Percentiles rank a stretch among this genome's conserved stretches.
Evolutionary conservation across 2,113 vertebrate species (phyloP).

Genomic region (Mobula birostris): DNA sequence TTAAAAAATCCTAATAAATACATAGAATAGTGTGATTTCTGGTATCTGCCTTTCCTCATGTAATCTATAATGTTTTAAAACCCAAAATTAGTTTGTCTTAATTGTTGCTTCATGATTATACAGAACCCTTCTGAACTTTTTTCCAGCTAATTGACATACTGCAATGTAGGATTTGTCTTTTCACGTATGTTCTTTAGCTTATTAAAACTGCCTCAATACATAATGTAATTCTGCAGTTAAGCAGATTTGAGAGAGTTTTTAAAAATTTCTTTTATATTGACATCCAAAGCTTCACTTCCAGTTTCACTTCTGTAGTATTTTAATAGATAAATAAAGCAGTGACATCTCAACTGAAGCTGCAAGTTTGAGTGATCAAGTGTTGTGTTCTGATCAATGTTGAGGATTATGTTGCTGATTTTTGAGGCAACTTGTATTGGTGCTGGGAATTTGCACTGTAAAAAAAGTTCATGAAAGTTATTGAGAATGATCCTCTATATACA

Average conservation of each 20-base stretch:
- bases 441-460: neutral
- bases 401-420: neutral
- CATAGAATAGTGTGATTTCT: neutral
- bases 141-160: neutral
- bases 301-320: constrained; percentile 8
- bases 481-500: neutral
- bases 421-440: neutral
- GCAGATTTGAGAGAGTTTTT: neutral
- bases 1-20: neutral
- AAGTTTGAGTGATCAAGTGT: neutral
- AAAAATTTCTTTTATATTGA: neutral
- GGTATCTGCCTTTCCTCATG: neutral
- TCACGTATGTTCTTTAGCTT: neutral
- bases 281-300: neutral
- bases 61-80: neutral
- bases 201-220: neutral
- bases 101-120: neutral
- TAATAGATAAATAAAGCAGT: neutral
- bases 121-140: neutral
- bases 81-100: neutral
- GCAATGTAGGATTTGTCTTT: neutral
- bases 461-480: neutral
- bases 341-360: neutral
- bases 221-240: neutral
- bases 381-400: neutral